Percentiles rank a stretch among this genome's conserved stretches.
Conservation (phyloP, 2,113 vertebrate species). For the Neopipo cinnamomea region DNA sequence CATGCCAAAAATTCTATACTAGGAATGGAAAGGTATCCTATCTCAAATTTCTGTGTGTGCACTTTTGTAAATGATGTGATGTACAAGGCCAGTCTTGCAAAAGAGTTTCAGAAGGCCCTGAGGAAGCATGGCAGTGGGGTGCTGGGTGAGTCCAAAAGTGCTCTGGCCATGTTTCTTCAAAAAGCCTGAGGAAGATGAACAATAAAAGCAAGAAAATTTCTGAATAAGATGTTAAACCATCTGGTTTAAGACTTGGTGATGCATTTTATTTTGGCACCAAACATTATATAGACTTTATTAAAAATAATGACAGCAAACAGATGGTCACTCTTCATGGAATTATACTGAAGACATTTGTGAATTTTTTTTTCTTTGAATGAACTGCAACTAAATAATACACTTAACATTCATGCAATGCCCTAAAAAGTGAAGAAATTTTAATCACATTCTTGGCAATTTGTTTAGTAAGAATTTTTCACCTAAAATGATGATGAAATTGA, state of each 20-base stretch:
- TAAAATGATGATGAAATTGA: not conserved
- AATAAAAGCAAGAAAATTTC: not conserved
- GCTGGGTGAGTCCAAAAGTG: not conserved
- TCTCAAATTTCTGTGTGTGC: not conserved
- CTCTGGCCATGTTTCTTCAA: not conserved
- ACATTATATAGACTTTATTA: conserved; percentile 20
- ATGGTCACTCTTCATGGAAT: conserved; percentile 38
- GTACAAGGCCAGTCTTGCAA: not conserved
- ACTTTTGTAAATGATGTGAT: not conserved
- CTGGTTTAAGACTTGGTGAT: not conserved
- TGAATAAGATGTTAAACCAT: not conserved
- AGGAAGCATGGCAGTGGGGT: not conserved
- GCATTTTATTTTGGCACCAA: conserved; percentile 15
- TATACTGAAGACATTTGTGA: not conserved
- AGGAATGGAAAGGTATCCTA: not conserved
- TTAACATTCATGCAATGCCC: not conserved
- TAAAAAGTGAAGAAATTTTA: not conserved
- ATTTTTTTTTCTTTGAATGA: not conserved
- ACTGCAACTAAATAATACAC: not conserved
- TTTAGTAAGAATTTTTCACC: not conserved
- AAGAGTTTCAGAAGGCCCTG: not conserved
- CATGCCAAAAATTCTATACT: not conserved
- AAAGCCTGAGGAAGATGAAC: not conserved
- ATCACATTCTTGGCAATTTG: not conserved
- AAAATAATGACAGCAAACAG: conserved; percentile 49